phyloP scores from a whole-genome alignment of 2,888 invertebrate genomes.

The Nemapogon koenigi region DNA sequence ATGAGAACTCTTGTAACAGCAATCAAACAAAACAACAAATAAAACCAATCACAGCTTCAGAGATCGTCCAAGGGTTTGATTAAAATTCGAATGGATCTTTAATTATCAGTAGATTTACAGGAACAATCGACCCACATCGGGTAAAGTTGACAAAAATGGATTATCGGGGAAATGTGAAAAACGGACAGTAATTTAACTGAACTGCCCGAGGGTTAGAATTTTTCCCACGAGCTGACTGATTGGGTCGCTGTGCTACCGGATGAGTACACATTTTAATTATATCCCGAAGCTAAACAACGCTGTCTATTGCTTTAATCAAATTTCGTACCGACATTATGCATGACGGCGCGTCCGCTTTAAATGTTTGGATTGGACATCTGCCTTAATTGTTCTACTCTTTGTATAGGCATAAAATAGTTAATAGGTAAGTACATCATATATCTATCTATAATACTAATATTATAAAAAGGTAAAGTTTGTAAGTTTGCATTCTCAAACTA shows the following conservation, averaged over 20 bases:
- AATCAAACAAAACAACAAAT: too few relatives aligned
- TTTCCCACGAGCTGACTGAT: constrained; percentile 11
- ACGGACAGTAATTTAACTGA: constrained; percentile 8
- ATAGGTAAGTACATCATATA: too few relatives aligned
- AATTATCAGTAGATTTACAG: constrained; percentile 6
- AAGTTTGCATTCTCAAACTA: too few relatives aligned
- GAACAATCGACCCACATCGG: constrained; percentile 6
- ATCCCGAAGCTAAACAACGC: constrained; percentile 6
- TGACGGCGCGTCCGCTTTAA: background rate
- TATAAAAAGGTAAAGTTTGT: too few relatives aligned
- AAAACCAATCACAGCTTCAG: too few relatives aligned
- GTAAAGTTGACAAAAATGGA: constrained; percentile 10
- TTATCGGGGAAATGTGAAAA: constrained; percentile 8
- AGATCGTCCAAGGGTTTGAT: too few relatives aligned
- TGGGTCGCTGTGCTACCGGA: constrained; percentile 7
- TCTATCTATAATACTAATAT: too few relatives aligned
- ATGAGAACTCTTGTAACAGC: too few relatives aligned
- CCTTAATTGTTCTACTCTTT: too few relatives aligned
- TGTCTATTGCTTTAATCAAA: constrained; percentile 6
- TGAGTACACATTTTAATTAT: constrained; percentile 10
- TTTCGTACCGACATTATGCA: background rate
- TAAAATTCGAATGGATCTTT: constrained; percentile 1
- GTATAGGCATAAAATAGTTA: too few relatives aligned
- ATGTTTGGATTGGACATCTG: too few relatives aligned
- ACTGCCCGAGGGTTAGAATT: constrained; percentile 9